A percentile compares a stretch with the other conserved stretches of the same genome.
Evolutionary conservation across 2,888 invertebrate species (phyloP).

Genomic region (Scaptodrosophila latifasciaeformis): DNA sequence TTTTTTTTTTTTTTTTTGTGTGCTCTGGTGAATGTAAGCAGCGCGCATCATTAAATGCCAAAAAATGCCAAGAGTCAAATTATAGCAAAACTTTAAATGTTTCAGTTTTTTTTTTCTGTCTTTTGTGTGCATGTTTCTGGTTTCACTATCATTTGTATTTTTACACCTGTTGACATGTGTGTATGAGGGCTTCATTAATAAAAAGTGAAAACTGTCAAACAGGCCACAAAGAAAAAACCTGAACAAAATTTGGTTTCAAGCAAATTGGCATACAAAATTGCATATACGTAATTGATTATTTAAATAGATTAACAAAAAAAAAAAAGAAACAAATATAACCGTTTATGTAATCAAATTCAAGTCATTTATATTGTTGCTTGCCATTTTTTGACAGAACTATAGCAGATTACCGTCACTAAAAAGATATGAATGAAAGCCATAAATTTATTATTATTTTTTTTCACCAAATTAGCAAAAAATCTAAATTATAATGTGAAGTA

Average conservation of each 20-base stretch:
- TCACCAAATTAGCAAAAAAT: too few species aligned
- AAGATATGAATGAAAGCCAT: too few species aligned
- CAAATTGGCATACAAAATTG: slow-evolving; percentile 61
- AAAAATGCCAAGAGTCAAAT: slow-evolving; percentile 58
- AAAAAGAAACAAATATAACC: too few species aligned
- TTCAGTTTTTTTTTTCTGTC: slow-evolving; percentile 25
- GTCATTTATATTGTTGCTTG: too few species aligned
- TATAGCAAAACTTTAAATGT: slow-evolving; percentile 58
- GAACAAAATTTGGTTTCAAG: slow-evolving; percentile 32
- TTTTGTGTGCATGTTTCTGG: slow-evolving; percentile 37
- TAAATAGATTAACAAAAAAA: slow-evolving; percentile 29
- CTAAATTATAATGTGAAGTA: too few species aligned
- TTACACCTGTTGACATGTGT: slow-evolving; percentile 5
- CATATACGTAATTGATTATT: slow-evolving; percentile 63
- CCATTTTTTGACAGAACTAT: too few species aligned
- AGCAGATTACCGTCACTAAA: too few species aligned
- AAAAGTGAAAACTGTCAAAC: slow-evolving; percentile 61
- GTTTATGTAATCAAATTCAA: too few species aligned
- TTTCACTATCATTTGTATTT: slow-evolving; percentile 44
- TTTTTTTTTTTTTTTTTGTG: too few species aligned
- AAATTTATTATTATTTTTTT: too few species aligned
- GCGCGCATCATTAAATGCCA: slow-evolving; percentile 59
- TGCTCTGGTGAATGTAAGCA: not conserved
- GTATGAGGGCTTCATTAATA: slow-evolving; percentile 38
- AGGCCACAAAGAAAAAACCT: slow-evolving; percentile 47